Conservation (phyloP, 2,888 invertebrate species). For the Dione juno region DNA sequence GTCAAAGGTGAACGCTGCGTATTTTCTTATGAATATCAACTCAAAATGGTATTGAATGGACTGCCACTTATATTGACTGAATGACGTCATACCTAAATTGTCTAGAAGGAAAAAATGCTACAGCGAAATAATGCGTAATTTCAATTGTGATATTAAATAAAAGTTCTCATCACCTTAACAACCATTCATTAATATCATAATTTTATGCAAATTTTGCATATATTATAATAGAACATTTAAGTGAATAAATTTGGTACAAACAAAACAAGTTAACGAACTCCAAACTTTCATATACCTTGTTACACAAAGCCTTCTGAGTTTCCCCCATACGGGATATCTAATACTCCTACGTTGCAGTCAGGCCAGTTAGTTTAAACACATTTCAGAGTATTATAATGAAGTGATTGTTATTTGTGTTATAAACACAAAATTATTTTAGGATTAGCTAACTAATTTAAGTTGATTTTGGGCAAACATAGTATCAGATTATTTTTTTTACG, state of each 20-base stretch:
- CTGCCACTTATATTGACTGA: too few relatives aligned
- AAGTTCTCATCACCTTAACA: too few relatives aligned
- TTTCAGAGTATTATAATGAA: not conserved
- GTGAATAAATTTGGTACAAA: constrained; percentile 2
- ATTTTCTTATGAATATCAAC: too few relatives aligned
- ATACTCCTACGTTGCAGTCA: not conserved
- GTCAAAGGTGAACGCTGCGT: too few relatives aligned
- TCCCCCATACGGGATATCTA: not conserved
- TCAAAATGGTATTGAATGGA: too few relatives aligned
- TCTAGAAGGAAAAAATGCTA: too few relatives aligned
- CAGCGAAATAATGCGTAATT: too few relatives aligned
- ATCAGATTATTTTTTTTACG: too few relatives aligned
- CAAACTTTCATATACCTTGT: constrained; percentile 1
- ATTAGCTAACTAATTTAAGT: not conserved
- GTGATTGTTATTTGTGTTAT: not conserved
- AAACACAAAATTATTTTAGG: not conserved
- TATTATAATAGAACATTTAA: not conserved
- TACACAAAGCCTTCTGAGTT: constrained; percentile 3
- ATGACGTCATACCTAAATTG: too few relatives aligned
- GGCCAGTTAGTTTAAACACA: not conserved
- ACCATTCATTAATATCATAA: not conserved
- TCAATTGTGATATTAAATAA: too few relatives aligned
- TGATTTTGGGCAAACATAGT: not conserved
- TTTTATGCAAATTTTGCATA: not conserved
- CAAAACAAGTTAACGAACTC: constrained; percentile 3